These are phyloP conservation scores for Zoanthus gigantus DNA, from an alignment of 92 coral and sea anemone species.

Conservation along the genomic window DNA sequence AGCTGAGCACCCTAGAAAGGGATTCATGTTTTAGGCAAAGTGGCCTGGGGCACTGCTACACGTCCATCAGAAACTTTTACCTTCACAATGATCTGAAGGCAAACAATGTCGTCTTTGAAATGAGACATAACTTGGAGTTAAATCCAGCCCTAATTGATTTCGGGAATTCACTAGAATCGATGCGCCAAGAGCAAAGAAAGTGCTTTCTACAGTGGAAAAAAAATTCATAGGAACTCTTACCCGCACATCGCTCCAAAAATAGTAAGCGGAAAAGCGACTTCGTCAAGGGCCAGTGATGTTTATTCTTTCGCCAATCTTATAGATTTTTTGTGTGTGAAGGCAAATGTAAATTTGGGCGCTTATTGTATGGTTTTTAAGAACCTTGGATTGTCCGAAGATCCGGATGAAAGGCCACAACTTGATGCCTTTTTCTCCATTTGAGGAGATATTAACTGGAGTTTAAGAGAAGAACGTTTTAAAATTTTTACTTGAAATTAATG, in stretches of 20 bases:
- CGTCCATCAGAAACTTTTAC: slow-evolving; percentile 13
- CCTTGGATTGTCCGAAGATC: neutral
- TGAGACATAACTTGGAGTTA: neutral
- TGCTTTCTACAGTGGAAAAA: neutral
- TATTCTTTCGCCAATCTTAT: slow-evolving; percentile 39
- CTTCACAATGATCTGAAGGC: slow-evolving; percentile 40
- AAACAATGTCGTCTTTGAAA: slow-evolving; percentile 36
- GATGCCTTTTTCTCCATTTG: slow-evolving; percentile 7
- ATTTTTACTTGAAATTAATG: neutral
- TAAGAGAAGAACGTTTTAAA: neutral
- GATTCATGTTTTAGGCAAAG: slow-evolving; percentile 17
- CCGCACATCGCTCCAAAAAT: slow-evolving; percentile 54
- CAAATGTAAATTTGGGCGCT: neutral
- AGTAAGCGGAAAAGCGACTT: slow-evolving; percentile 8
- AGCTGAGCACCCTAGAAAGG: slow-evolving; percentile 26
- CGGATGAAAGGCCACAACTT: neutral
- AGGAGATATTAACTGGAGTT: neutral
- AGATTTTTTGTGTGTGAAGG: neutral
- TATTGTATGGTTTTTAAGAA: neutral
- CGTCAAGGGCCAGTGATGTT: slow-evolving; percentile 19
- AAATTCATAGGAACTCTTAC: neutral
- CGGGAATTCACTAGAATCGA: slow-evolving; percentile 15
- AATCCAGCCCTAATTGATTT: slow-evolving; percentile 35
- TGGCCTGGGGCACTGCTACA: slow-evolving; percentile 21
- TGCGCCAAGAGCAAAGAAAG: neutral